phyloP scores from a whole-genome alignment of 2,888 invertebrate species.

The Netelia fuscicornis region DNA sequence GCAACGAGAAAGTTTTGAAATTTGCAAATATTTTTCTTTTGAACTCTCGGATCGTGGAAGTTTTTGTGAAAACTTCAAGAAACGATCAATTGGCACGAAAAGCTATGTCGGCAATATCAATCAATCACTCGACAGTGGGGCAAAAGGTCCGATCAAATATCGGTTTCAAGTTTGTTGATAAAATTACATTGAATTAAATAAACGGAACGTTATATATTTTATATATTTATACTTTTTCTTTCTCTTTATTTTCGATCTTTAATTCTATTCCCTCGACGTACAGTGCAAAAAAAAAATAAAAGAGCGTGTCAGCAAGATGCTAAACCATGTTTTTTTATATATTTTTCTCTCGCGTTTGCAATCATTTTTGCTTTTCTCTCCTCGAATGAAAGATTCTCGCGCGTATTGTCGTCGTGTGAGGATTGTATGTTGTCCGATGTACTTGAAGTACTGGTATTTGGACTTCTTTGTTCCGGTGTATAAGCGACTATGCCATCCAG shows the following conservation, averaged over 20 bases:
- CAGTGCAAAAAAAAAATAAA: constrained; percentile 56
- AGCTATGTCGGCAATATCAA: constrained; percentile 28
- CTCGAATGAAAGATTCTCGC: constrained; percentile 88
- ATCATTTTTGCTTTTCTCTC: constrained; percentile 92
- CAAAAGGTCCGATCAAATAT: constrained; percentile 19
- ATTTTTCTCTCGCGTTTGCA: constrained; percentile 91
- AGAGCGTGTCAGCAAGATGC: constrained; percentile 81
- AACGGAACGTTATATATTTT: constrained; percentile 30
- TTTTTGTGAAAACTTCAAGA: constrained; percentile 20
- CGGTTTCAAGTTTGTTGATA: constrained; percentile 20
- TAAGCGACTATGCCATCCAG: constrained; percentile 91
- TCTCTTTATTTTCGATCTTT: constrained; percentile 53
- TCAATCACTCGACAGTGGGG: constrained; percentile 30
- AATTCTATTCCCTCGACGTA: constrained; percentile 56
- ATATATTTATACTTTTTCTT: constrained; percentile 14
- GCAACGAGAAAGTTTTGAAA: constrained; percentile 11
- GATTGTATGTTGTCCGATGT: constrained; percentile 73
- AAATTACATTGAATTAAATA: constrained; percentile 50
- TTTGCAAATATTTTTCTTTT: constrained; percentile 1
- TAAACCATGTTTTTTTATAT: constrained; percentile 91
- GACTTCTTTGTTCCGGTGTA: constrained; percentile 84
- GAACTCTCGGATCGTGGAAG: neutral
- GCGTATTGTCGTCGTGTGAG: constrained; percentile 69
- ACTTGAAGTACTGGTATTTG: constrained; percentile 65
- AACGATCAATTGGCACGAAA: constrained; percentile 48